Conservation (phyloP, 1,140 invertebrate species). For the Solenopsis fugax region DNA sequence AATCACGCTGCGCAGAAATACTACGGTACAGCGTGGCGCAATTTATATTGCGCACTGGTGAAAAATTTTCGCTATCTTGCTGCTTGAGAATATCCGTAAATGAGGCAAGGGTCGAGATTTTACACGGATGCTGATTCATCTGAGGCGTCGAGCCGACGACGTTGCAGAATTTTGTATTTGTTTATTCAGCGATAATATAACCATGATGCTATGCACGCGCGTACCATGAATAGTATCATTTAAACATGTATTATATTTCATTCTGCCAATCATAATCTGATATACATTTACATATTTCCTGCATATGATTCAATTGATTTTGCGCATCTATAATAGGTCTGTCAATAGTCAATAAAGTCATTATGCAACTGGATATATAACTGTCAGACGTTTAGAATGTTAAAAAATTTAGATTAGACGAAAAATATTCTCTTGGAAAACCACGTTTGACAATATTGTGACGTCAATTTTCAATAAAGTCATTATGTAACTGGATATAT, state of each 20-base stretch:
- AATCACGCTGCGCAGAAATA: conserved; percentile 53
- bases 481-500: not conserved
- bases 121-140: conserved; percentile 49
- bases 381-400: not conserved
- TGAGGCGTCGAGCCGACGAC: not conserved
- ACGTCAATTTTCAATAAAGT: not conserved
- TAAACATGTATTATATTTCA: conserved; percentile 8
- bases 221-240: conserved; percentile 27
- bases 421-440: not conserved
- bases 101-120: conserved; percentile 55
- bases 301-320: too few relatives aligned
- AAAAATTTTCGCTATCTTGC: conserved; percentile 56
- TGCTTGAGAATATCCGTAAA: conserved; percentile 58
- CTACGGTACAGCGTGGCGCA: conserved; percentile 28
- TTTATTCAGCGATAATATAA: conserved; percentile 30
- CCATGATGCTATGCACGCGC: not conserved
- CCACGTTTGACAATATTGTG: not conserved
- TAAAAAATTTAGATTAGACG: not conserved
- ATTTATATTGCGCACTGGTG: conserved; percentile 50
- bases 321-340: not conserved
- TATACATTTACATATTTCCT: conserved; percentile 6
- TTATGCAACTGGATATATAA: not conserved
- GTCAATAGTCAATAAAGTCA: not conserved
- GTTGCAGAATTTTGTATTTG: conserved; percentile 5
- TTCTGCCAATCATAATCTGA: not conserved